A percentile compares a stretch with the other conserved stretches of the same genome.
These are phyloP conservation scores for Chaetops frenatus DNA, from an alignment of 2,113 vertebrate species.

Conservation along the genomic window DNA sequence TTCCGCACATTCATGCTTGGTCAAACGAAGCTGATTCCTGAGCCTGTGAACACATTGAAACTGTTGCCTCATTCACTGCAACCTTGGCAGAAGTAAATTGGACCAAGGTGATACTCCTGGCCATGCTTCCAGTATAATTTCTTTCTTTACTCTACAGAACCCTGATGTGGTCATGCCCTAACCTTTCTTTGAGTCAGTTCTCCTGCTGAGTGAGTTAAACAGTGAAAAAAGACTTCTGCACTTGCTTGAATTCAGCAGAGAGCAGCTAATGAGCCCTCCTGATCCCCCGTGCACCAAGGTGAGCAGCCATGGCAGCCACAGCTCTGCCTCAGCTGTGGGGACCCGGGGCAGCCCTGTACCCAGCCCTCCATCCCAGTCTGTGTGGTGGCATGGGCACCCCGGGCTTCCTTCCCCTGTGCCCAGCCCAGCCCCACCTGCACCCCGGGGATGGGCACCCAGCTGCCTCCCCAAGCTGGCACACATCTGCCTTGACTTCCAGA, in stretches of 20 bases:
- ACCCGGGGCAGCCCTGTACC: accelerated
- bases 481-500: background rate
- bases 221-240: background rate
- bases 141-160: background rate
- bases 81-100: conserved; percentile 1
- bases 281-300: background rate
- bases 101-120: background rate
- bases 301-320: accelerated
- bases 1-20: background rate
- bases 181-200: conserved; percentile 21
- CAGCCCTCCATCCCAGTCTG: accelerated
- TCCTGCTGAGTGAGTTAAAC: conserved; percentile 23
- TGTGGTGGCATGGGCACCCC: accelerated
- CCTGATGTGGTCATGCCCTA: background rate
- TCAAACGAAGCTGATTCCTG: background rate
- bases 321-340: background rate
- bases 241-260: background rate
- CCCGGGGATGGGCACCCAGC: accelerated
- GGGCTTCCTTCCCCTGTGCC: background rate
- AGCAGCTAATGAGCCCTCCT: background rate
- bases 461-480: background rate
- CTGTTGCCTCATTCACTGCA: background rate
- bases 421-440: background rate
- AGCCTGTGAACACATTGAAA: background rate
- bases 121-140: background rate